These are phyloP conservation scores for Salvelinus sp. DNA, from an alignment of 2,113 vertebrate species.

Conservation along the genomic window DNA sequence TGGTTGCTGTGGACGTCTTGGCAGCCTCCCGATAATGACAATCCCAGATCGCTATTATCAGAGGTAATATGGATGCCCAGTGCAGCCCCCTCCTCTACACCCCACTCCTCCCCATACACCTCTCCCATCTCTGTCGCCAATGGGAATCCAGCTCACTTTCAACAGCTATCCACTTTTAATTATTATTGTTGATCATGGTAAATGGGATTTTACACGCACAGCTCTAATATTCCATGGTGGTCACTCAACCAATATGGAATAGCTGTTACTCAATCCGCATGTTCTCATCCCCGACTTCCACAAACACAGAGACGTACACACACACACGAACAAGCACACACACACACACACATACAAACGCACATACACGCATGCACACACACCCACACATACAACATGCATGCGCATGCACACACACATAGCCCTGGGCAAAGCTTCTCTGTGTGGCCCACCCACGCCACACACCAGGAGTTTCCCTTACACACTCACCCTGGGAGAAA, in stretches of 20 bases:
- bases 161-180: conserved; percentile 40
- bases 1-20: conserved; percentile 73
- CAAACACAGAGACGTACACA: neutral
- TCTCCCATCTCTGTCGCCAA: conserved; percentile 15
- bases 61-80: conserved; percentile 77
- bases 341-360: neutral
- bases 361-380: neutral
- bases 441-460: conserved; percentile 24
- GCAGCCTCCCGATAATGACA: conserved; percentile 81
- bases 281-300: conserved; percentile 38
- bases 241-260: conserved; percentile 26
- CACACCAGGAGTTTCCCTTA: conserved; percentile 10
- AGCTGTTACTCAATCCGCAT: conserved; percentile 40
- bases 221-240: conserved; percentile 45
- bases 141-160: conserved; percentile 27
- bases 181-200: conserved; percentile 54
- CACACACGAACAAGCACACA: neutral
- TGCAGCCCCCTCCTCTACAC: conserved; percentile 35
- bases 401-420: conserved; percentile 8
- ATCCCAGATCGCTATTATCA: conserved; percentile 82
- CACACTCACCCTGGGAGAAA: neutral
- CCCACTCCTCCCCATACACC: neutral
- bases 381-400: too few relatives aligned
- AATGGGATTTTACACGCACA: conserved; percentile 51
- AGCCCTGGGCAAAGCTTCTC: conserved; percentile 15